These are phyloP conservation scores for Crypturellus undulatus DNA, from an alignment of 2,113 vertebrate species.

Conservation along the genomic window DNA sequence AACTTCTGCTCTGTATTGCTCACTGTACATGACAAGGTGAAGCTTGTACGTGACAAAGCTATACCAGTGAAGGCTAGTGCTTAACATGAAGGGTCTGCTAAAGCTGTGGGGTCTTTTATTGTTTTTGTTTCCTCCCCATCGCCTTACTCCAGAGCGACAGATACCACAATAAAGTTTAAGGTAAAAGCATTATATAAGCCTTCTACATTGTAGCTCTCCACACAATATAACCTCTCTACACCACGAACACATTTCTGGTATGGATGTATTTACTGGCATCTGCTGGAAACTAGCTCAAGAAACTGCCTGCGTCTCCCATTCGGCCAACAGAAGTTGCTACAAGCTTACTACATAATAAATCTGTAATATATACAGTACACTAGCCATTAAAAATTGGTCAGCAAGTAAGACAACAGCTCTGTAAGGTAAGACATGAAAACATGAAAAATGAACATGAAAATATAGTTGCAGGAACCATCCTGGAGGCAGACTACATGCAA, in stretches of 20 bases:
- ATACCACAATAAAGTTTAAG: background rate
- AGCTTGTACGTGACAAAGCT: background rate
- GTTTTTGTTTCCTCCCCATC: background rate
- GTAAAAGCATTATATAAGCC: background rate
- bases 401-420: background rate
- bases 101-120: background rate
- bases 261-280: background rate
- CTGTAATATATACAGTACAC: background rate
- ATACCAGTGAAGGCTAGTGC: background rate
- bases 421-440: background rate
- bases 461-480: background rate
- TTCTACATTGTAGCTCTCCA: background rate
- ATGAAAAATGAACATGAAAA: background rate
- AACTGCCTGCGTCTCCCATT: background rate
- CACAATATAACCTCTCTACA: background rate
- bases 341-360: background rate
- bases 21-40: background rate
- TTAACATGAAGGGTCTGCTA: background rate
- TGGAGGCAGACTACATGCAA: background rate
- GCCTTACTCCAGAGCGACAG: background rate
- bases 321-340: background rate
- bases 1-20: background rate
- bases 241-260: background rate
- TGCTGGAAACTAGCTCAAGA: background rate
- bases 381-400: background rate